Evolutionary conservation across 2,888 invertebrate genomes (phyloP), one percentile per base, ranked within the genome.

Genomic region (Phorcus lineatus): DNA sequence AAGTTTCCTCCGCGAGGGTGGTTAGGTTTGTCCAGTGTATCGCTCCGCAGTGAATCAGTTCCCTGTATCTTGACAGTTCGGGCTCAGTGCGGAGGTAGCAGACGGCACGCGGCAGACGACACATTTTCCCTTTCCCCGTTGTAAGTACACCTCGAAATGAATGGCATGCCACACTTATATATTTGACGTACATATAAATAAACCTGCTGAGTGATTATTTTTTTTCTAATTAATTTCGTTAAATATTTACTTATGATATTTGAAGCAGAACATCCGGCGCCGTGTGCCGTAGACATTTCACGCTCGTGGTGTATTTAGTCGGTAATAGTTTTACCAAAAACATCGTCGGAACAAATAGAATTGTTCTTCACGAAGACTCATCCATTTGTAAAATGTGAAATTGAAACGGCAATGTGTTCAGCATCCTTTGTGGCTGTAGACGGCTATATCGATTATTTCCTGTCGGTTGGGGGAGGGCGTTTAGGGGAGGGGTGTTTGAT

Each of bases 351-450:
- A n/a, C 36, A 67, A 74, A 13, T 40, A n/a, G 4, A 54, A 47
- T 36, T 66, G 17, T 22, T 47, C 17, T 6, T 47, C 62, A 77
- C 36, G 40, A 24, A 62, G 31, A 52, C 47, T 54, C 17, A 79
- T 53, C 52, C 13, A 19, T 28, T 57, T 36, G 36, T 28, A 17
- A 28, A 62, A 62, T 62, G 62, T 62, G 28, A 24, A 62, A 62
- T 62, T 62, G 16, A 62, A 62, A 62, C 62, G 24, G 24, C 7
- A 28, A 62, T 16, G 17, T 13, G 62, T 4, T 6, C 9, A n/a
- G 62, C 62, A 62, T 62, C 62, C 62, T 62, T 62, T 62, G 62
- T 62, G 6, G 62, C 62, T 62, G 22, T 62, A 62, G 62, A 62
- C 62, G 24, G 28, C 28, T 9, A 3, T 62, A 74, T 74, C 70